Conservation (phyloP, 2,888 invertebrate genomes). For the Chirona hameri region DNA sequence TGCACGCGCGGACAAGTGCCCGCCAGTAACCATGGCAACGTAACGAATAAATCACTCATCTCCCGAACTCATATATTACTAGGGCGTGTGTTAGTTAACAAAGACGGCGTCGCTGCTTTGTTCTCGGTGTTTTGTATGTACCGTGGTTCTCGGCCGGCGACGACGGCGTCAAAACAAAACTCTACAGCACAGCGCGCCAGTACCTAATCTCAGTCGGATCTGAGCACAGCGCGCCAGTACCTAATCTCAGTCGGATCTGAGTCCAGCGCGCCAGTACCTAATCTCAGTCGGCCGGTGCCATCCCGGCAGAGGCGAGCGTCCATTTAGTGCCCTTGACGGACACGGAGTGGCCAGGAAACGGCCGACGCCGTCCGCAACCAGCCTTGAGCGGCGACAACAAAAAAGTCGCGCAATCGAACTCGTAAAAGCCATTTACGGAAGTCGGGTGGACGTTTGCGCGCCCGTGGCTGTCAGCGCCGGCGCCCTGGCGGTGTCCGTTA, state of each 20-base stretch:
- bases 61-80: no score
- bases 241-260: not conserved
- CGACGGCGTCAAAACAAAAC: not conserved
- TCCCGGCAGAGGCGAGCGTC: not conserved
- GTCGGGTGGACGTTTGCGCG: not conserved
- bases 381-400: not conserved
- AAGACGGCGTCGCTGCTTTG: no score
- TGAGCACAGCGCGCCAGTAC: not conserved
- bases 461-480: not conserved
- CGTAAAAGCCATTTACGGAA: not conserved
- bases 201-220: not conserved
- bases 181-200: not conserved
- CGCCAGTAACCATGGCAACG: no score
- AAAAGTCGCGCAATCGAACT: not conserved
- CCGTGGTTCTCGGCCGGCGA: no score
- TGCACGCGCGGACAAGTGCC: no score
- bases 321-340: not conserved
- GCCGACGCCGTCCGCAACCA: not conserved
- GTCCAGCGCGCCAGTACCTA: not conserved
- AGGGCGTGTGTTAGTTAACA: no score
- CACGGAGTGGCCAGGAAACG: not conserved
- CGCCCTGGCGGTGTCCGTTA: not conserved
- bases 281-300: not conserved
- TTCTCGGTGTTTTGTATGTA: no score
- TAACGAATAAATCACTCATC: no score